A percentile compares a stretch with the other conserved stretches of the same genome.
phyloP scores from a whole-genome alignment of 2,797 vertebrate genomes.

The Pyrocephalus nanus region DNA sequence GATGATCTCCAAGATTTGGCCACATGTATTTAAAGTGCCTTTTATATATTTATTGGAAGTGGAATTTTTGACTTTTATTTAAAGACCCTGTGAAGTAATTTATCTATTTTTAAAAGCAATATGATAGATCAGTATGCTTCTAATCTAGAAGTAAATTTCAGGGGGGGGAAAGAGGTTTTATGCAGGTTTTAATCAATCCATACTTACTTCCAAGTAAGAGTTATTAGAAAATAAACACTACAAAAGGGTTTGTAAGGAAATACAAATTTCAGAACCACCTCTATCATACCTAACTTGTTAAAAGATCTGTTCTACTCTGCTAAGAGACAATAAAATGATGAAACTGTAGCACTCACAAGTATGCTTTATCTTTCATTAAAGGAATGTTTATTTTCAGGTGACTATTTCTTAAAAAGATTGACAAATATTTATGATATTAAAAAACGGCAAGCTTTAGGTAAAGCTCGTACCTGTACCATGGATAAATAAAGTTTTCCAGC shows the following conservation, averaged over 20 bases:
- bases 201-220: neutral
- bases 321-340: neutral
- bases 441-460: neutral
- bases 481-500: constrained; percentile 95
- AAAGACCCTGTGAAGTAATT: neutral
- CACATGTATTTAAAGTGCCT: neutral
- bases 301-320: neutral
- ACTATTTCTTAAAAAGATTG: neutral
- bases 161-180: neutral
- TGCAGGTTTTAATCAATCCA: neutral
- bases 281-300: neutral
- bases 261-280: neutral
- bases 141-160: neutral
- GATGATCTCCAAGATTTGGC: neutral
- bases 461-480: constrained; percentile 92
- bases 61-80: neutral
- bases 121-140: neutral
- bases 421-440: neutral
- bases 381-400: neutral
- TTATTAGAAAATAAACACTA: neutral
- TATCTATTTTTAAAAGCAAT: neutral
- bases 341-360: neutral
- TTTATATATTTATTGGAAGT: neutral
- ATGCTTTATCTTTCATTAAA: neutral
- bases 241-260: neutral